Evolutionary conservation across 2,888 invertebrate genomes (phyloP).

Genomic region (Zygothrica quintamaculata): DNA sequence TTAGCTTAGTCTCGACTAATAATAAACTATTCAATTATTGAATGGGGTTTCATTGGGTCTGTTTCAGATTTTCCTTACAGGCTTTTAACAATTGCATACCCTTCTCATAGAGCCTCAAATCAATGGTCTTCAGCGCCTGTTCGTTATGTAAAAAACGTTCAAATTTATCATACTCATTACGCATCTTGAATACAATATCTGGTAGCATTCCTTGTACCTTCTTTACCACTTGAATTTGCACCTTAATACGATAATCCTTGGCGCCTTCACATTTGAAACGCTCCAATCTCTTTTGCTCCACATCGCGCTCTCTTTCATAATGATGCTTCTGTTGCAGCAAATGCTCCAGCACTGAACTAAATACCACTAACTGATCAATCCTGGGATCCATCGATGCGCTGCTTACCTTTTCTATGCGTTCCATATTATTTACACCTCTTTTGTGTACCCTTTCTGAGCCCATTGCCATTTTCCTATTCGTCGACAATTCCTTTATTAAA

Average conservation of each 20-base stretch:
- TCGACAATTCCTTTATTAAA: no score
- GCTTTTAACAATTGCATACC: conserved; percentile 28
- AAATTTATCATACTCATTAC: conserved; percentile 54
- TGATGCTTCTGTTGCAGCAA: conserved; percentile 54
- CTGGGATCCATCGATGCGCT: conserved; percentile 41
- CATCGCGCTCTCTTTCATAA: conserved; percentile 46
- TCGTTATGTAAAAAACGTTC: conserved; percentile 44
- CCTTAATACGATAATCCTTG: conserved; percentile 25
- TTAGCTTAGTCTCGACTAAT: neutral
- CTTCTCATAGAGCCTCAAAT: conserved; percentile 29
- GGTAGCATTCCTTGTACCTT: conserved; percentile 55
- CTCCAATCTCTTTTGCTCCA: conserved; percentile 46
- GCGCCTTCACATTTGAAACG: conserved; percentile 49
- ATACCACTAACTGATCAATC: conserved; percentile 59
- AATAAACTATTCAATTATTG: conserved; percentile 8
- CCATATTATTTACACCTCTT: neutral
- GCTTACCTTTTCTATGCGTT: conserved; percentile 19
- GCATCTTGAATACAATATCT: conserved; percentile 57
- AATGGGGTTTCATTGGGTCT: conserved; percentile 11
- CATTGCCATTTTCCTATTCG: no score
- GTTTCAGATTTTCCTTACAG: conserved; percentile 41
- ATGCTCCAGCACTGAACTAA: conserved; percentile 52
- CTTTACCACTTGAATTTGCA: conserved; percentile 53
- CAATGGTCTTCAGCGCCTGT: conserved; percentile 22
- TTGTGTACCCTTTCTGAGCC: no score